These are phyloP conservation scores for Brevipalpus yothersi DNA, from an alignment of 1,140 invertebrate species.

Conservation along the genomic window DNA sequence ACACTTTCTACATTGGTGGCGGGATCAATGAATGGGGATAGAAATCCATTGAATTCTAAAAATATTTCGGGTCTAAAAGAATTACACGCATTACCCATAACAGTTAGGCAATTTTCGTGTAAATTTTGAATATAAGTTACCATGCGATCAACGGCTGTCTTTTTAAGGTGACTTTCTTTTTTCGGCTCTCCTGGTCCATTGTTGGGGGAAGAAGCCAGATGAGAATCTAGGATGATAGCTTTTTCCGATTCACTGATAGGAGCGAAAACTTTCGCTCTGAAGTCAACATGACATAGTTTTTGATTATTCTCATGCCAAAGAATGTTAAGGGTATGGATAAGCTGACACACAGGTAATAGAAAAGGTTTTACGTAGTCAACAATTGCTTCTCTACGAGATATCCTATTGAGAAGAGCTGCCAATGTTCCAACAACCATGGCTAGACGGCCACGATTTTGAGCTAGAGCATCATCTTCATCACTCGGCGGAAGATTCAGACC, in stretches of 20 bases:
- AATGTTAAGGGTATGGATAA: neutral
- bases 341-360: neutral
- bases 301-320: constrained; percentile 1
- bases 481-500: neutral
- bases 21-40: neutral
- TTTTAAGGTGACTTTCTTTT: neutral
- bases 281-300: neutral
- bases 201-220: neutral
- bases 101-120: neutral
- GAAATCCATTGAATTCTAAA: neutral
- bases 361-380: neutral
- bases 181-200: neutral
- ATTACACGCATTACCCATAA: neutral
- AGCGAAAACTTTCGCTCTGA: neutral
- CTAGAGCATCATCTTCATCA: neutral
- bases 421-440: neutral
- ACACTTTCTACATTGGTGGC: neutral
- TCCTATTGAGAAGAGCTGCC: neutral
- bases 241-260: neutral
- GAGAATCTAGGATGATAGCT: neutral
- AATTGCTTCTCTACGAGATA: neutral
- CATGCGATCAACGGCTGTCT: neutral
- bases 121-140: neutral
- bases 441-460: neutral
- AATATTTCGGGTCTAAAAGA: neutral